Percentiles rank a stretch among this genome's conserved stretches.
Conservation (phyloP, 2,113 vertebrate genomes). For the Eptesicus fuscus region DNA sequence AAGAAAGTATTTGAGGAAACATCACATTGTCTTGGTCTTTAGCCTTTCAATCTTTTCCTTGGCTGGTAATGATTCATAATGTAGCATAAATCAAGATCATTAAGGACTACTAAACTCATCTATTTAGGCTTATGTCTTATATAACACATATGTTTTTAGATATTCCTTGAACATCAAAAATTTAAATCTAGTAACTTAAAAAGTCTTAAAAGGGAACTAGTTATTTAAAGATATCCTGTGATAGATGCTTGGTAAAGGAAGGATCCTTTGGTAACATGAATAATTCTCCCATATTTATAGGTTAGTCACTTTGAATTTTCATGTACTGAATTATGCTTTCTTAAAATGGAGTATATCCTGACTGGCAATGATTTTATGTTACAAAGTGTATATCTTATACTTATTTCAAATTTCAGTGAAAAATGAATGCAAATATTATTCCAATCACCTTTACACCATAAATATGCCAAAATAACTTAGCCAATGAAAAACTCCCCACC, state of each 20-base stretch:
- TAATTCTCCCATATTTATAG: slow-evolving; percentile 61
- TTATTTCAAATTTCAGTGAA: slow-evolving; percentile 62
- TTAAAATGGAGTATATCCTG: slow-evolving; percentile 56
- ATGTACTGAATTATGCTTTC: slow-evolving; percentile 60
- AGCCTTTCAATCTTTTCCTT: slow-evolving; percentile 2
- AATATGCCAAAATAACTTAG: slow-evolving; percentile 70
- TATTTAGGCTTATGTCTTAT: neutral
- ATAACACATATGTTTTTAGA: slow-evolving; percentile 8
- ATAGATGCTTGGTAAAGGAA: slow-evolving; percentile 65
- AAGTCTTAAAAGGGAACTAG: slow-evolving; percentile 48
- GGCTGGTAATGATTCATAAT: neutral
- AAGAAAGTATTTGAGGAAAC: neutral
- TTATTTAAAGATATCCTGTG: slow-evolving; percentile 66
- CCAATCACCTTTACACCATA: slow-evolving; percentile 73
- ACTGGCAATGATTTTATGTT: slow-evolving; percentile 63
- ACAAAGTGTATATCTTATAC: slow-evolving; percentile 59
- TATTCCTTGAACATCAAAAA: slow-evolving; percentile 38
- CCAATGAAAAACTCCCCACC: slow-evolving; percentile 58
- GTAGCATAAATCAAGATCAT: slow-evolving; percentile 31
- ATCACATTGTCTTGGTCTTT: neutral
- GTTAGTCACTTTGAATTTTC: slow-evolving; percentile 72
- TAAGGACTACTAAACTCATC: slow-evolving; percentile 32
- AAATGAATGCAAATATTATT: slow-evolving; percentile 74
- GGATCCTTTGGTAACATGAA: slow-evolving; percentile 55
- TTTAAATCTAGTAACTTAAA: slow-evolving; percentile 54